Evolutionary conservation across 2,113 vertebrate species (phyloP), one percentile per base, ranked within the genome.

Genomic region (Casuarius casuarius): DNA sequence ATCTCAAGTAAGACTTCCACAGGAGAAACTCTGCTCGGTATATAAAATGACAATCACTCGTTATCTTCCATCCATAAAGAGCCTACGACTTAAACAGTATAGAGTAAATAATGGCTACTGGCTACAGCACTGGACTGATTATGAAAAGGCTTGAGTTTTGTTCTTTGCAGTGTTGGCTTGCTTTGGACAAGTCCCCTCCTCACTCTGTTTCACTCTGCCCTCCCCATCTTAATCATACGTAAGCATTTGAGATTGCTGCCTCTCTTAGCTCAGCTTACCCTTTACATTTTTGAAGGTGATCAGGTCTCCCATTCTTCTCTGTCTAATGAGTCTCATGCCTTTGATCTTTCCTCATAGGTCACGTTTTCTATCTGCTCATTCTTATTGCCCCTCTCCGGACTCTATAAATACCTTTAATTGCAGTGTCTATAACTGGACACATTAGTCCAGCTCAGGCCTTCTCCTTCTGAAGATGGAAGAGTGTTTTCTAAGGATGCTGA

Each of bases 101-200:
- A 54, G 20, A 70, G 22, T 49, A 83, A 74, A 73, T 70, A 56
- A 58, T 26, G 54, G 44, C 46, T 81, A 15, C 10, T 66, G 33
- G 28, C 0, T 1, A 86, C n/a, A 84, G 4, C 51, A 84, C 4
- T 4, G 6, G 35, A 33, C 6, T 2, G 5, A 42, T 38, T 8
- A 12, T 48, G 15, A 23, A 84, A 72, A 33, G 13, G 12, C 3
- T 11, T 54, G 16, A 33, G n/a, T 44, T 95, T 72, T 61, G 5
- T 46, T 71, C 20, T 74, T 40, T 48, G 7, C 8, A 49, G 61
- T 84, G 61, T 18, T 75, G 28, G 77, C 23, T 28, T 62, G 9
- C 28, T 87, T 87, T 82, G 25, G 59, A 58, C 20, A 46, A 46
- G 28, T 66, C 29, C 38, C 10, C 21, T 85, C 14, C 59, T 84